Conservation (phyloP, 2,797 vertebrate species). For the Gymnothorax javanicus region DNA sequence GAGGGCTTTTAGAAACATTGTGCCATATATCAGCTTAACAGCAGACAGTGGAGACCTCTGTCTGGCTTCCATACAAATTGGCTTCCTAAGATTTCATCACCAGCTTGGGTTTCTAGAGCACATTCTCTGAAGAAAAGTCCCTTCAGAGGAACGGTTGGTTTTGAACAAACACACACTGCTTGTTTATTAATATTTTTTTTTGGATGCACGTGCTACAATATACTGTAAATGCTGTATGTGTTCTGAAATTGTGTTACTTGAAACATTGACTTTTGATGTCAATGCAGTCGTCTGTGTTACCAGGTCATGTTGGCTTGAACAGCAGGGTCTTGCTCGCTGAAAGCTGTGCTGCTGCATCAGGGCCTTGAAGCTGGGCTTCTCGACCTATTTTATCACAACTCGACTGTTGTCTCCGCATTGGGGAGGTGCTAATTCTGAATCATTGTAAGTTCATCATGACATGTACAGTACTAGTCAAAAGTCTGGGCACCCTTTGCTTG, state of each 20-base stretch:
- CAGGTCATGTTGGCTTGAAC: not conserved
- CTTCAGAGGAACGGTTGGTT: not conserved
- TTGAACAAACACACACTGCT: not conserved
- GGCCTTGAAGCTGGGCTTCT: not conserved
- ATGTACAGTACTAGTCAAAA: too few species aligned
- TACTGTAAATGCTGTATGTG: too few species aligned
- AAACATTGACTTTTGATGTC: not conserved
- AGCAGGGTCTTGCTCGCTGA: not conserved
- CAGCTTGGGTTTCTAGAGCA: slow-evolving; percentile 20
- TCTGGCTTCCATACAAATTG: slow-evolving; percentile 20
- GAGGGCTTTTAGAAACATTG: slow-evolving; percentile 39
- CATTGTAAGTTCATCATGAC: not conserved
- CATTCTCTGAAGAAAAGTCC: not conserved
- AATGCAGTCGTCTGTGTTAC: too few species aligned
- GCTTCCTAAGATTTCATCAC: slow-evolving; percentile 26
- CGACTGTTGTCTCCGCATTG: not conserved
- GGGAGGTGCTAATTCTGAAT: slow-evolving; percentile 17
- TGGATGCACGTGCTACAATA: not conserved
- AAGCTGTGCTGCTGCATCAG: not conserved
- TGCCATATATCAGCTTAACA: slow-evolving; percentile 28
- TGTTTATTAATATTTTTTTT: not conserved
- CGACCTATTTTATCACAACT: not conserved
- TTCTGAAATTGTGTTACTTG: not conserved
- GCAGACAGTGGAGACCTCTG: slow-evolving; percentile 23
- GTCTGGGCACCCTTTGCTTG: too few species aligned